Evolutionary conservation across 2,888 invertebrate genomes (phyloP), one percentile per base, ranked within the genome.

Genomic region (Orthonychiurus folsomi): DNA sequence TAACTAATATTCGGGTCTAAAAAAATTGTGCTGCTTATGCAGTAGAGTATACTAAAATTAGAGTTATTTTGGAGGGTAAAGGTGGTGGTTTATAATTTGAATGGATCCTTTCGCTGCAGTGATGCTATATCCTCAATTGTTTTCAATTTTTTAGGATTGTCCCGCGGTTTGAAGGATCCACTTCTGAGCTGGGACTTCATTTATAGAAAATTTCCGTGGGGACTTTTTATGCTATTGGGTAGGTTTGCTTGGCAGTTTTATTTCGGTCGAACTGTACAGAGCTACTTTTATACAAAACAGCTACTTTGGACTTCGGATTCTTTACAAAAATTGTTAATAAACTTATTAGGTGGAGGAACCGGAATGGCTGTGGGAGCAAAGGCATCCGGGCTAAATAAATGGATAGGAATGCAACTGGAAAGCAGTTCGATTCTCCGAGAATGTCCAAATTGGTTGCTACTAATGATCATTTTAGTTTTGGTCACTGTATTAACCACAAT

Each of bases 351-450:
- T 55, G 93, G 93, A 28, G 93, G 93, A 0, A 93, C 93, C 77
- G 93, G 93, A 0, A 81, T 94, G 64, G 93, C 94, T 0, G 86
- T 88, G 66, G 94, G 89, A 66, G 88, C 89, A 72, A 85, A 87
- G 73, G 84, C 79, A 9, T 89, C 90, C 0, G 87, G 87, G 0
- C 83, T 93, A 75, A 90, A 91, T 0, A 74, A 78, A 5, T 81
- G 87, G 79, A 83, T 93, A 65, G 92, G 92, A 0, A 77, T 81
- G 0, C 83, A 86, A 3, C 79, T 93, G 37, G 80, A 80, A 54
- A 85, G 83, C 0, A 80, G 93, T 2, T 79, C 83, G 15, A 81
- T 81, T 0, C 79, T 89, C 66, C 83, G 84, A 50, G 59, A 66
- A 1, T 58, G 70, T 12, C 69, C 72, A 1, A 61, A 63, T 18